A percentile compares a stretch with the other conserved stretches of the same genome.
phyloP scores from a whole-genome alignment of 30 jellyfish, hydroid and myxozoan species.

The Nemopilema nomurai region DNA sequence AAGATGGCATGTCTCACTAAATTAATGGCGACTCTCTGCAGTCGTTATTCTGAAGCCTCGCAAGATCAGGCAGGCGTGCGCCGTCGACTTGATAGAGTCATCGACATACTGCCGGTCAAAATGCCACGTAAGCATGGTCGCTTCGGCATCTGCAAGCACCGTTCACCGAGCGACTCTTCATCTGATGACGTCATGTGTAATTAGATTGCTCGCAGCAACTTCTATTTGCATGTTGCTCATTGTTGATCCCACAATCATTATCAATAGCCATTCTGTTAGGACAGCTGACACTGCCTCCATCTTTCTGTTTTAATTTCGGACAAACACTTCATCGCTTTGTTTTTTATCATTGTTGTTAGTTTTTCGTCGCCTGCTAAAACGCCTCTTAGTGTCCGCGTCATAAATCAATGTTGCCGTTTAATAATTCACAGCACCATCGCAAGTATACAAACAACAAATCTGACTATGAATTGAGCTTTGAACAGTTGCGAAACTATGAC shows the following conservation, averaged over 20 bases:
- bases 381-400: slow-evolving; percentile 4
- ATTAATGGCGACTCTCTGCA: no score
- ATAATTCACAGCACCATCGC: slow-evolving; percentile 6
- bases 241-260: not conserved
- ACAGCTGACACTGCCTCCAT: not conserved
- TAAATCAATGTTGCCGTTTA: slow-evolving; percentile 25
- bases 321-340: slow-evolving; percentile 2
- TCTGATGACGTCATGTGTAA: not conserved
- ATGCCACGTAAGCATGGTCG: not conserved
- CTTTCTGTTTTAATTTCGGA: not conserved
- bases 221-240: not conserved
- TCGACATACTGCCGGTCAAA: not conserved
- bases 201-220: not conserved
- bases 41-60: no score
- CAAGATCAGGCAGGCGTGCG: no score
- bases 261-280: not conserved
- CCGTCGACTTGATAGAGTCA: not conserved
- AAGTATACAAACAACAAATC: not conserved
- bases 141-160: not conserved
- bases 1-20: no score
- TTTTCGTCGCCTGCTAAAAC: slow-evolving; percentile 37
- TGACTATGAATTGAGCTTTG: not conserved
- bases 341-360: slow-evolving; percentile 8
- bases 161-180: not conserved
- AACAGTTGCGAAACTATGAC: not conserved